These are phyloP conservation scores for Siphamia tubifer DNA, from an alignment of 2,113 vertebrate species.

Conservation along the genomic window DNA sequence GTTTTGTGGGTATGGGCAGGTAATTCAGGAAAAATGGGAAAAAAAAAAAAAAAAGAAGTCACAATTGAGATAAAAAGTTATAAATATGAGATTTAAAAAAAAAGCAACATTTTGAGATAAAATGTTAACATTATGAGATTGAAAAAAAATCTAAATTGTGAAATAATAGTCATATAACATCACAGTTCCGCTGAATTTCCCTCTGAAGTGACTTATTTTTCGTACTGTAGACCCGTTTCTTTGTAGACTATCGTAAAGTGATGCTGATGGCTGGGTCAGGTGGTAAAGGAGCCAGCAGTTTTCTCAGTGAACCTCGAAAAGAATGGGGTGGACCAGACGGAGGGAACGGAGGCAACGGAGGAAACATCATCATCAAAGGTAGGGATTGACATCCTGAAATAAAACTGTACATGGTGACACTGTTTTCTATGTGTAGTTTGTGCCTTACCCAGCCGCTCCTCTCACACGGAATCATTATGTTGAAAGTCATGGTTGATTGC, in stretches of 20 bases:
- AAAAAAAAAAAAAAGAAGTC: no score
- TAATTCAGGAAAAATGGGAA: no score
- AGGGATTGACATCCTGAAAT: no score
- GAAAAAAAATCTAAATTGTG: no score
- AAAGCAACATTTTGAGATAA: no score
- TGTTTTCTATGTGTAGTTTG: not conserved
- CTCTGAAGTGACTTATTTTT: not conserved
- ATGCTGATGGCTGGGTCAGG: slow-evolving; percentile 85
- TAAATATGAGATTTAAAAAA: no score
- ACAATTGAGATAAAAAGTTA: no score
- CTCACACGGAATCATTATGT: not conserved
- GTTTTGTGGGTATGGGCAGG: no score
- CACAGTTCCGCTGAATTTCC: no score
- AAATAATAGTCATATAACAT: no score
- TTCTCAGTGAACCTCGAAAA: slow-evolving; percentile 93
- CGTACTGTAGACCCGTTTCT: slow-evolving; percentile 82
- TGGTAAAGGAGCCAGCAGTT: slow-evolving; percentile 84
- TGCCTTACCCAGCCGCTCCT: not conserved
- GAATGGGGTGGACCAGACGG: slow-evolving; percentile 94
- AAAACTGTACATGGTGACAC: no score
- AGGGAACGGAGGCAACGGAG: slow-evolving; percentile 92
- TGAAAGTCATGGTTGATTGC: not conserved
- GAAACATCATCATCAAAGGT: slow-evolving; percentile 90
- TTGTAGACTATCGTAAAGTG: slow-evolving; percentile 88
- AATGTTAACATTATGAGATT: no score